phyloP scores from a whole-genome alignment of 2,888 invertebrate genomes.

The Phalangium opilio region DNA sequence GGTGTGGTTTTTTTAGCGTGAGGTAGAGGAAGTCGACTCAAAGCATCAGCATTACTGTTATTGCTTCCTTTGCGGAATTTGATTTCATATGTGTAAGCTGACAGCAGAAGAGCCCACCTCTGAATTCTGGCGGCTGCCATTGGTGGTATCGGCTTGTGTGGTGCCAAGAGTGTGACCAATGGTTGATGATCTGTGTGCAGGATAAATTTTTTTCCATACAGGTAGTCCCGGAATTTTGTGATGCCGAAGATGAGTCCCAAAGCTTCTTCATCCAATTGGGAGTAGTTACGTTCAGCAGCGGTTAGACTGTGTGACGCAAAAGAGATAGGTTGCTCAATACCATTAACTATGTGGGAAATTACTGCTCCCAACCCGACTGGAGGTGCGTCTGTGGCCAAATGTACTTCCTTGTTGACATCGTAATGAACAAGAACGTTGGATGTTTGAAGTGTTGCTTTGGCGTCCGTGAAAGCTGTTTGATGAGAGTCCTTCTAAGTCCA shows the following conservation, averaged over 20 bases:
- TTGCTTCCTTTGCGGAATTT: slow-evolving; percentile 8
- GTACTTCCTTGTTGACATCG: slow-evolving; percentile 20
- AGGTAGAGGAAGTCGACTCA: slow-evolving; percentile 9
- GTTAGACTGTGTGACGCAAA: slow-evolving; percentile 29
- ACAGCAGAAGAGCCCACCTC: slow-evolving; percentile 23
- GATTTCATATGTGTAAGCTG: slow-evolving; percentile 10
- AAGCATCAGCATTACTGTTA: slow-evolving; percentile 7
- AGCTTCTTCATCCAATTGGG: slow-evolving; percentile 30
- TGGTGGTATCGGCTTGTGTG: slow-evolving; percentile 24
- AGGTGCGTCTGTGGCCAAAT: slow-evolving; percentile 26
- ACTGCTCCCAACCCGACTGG: no score
- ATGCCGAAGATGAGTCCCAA: slow-evolving; percentile 25
- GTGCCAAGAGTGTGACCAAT: slow-evolving; percentile 27
- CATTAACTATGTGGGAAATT: slow-evolving; percentile 28
- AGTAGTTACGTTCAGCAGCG: slow-evolving; percentile 25
- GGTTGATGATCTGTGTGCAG: slow-evolving; percentile 28
- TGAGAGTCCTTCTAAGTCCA: no score
- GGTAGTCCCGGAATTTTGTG: slow-evolving; percentile 25
- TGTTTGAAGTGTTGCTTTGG: slow-evolving; percentile 18
- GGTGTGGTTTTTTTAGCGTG: no score
- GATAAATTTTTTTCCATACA: slow-evolving; percentile 27
- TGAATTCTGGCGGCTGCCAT: slow-evolving; percentile 25
- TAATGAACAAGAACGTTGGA: slow-evolving; percentile 18
- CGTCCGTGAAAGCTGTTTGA: no score
- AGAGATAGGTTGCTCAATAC: slow-evolving; percentile 29